phyloP scores from a whole-genome alignment of 2,888 invertebrate genomes.

The Micoletzkya japonica region DNA sequence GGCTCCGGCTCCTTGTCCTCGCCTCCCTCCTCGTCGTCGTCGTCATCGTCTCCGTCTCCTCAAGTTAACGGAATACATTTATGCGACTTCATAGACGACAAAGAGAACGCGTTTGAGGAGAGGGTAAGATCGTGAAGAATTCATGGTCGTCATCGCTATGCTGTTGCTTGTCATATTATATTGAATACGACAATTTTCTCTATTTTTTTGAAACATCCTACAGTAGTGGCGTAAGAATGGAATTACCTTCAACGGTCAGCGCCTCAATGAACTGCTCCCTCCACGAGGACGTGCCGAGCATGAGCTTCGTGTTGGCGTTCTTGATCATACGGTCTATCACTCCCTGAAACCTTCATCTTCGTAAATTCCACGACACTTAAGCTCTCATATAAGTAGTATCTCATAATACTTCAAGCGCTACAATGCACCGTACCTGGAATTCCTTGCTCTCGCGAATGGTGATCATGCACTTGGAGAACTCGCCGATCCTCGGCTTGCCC shows the following conservation, averaged over 20 bases:
- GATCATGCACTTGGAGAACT: constrained; percentile 81
- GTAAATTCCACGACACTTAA: background rate
- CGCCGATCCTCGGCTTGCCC: constrained; percentile 89
- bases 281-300: constrained; percentile 93
- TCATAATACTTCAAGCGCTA: background rate
- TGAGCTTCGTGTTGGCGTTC: constrained; percentile 89
- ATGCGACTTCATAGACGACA: too few relatives aligned
- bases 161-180: background rate
- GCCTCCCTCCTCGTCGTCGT: constrained; percentile 54
- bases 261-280: constrained; percentile 97
- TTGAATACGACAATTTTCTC: background rate
- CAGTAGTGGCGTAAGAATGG: background rate
- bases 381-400: background rate
- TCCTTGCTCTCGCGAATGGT: constrained; percentile 96
- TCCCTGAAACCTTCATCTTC: constrained; percentile 39
- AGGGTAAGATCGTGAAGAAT: too few relatives aligned
- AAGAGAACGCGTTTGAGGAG: background rate
- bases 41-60: constrained; percentile 52
- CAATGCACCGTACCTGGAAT: constrained; percentile 82
- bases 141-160: too few relatives aligned
- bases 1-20: constrained; percentile 63
- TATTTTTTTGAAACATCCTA: too few relatives aligned
- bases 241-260: constrained; percentile 84
- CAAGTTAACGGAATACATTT: constrained; percentile 1
- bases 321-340: constrained; percentile 95